A percentile compares a stretch with the other conserved stretches of the same genome.
phyloP scores from a whole-genome alignment of 2,797 vertebrate species.

The Nasua narica region DNA sequence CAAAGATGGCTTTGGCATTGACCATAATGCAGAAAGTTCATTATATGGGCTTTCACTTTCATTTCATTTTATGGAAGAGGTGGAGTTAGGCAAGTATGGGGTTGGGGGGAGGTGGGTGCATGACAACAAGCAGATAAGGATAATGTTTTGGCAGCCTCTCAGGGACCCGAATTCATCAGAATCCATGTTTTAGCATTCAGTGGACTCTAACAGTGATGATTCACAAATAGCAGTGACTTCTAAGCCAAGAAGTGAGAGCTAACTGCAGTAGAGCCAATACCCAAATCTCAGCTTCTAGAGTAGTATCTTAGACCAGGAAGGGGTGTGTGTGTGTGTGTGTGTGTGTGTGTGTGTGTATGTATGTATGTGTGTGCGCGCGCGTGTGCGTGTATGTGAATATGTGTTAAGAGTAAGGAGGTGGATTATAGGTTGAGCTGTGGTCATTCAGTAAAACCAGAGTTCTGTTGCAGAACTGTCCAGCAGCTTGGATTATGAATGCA shows the following conservation, averaged over 20 bases:
- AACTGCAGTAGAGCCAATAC: neutral
- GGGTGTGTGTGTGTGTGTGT: neutral
- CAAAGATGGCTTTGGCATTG: conserved; percentile 18
- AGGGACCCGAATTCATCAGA: conserved; percentile 11
- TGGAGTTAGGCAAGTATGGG: neutral
- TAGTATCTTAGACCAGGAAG: neutral
- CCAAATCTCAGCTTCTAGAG: neutral
- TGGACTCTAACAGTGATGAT: conserved; percentile 14
- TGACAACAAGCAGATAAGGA: neutral
- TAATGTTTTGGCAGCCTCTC: conserved; percentile 52
- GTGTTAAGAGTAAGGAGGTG: neutral
- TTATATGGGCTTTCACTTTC: neutral
- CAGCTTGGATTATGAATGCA: neutral
- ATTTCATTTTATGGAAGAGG: conserved; percentile 54
- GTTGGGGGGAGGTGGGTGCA: neutral
- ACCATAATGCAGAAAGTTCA: neutral
- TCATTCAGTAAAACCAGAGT: neutral
- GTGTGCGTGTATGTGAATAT: neutral
- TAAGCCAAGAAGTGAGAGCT: neutral
- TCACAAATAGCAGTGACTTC: conserved; percentile 27
- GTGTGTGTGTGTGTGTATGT: neutral
- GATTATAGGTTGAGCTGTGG: neutral
- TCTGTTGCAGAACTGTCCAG: neutral
- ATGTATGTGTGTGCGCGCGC: neutral
- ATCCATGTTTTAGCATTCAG: neutral